These are phyloP conservation scores for Anneissia japonica DNA, from an alignment of 35 echinoderm and acorn worm species.

Conservation along the genomic window DNA sequence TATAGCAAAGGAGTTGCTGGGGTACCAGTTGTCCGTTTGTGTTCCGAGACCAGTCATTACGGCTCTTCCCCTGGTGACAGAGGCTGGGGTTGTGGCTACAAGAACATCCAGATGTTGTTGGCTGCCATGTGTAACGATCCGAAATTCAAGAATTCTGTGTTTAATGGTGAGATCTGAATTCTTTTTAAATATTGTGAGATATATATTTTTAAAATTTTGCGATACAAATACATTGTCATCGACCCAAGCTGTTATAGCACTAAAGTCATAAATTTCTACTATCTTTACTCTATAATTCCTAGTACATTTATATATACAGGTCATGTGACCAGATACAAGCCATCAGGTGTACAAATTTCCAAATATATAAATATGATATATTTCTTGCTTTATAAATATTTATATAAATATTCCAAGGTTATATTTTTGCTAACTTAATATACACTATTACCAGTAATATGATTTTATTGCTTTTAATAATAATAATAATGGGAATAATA, in stretches of 20 bases:
- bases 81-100: conserved; percentile 96
- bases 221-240: not conserved
- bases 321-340: too few relatives aligned
- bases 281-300: not conserved
- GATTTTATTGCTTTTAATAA: too few relatives aligned
- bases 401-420: too few relatives aligned
- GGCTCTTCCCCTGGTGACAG: conserved; percentile 49
- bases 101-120: conserved; percentile 84
- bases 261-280: not conserved
- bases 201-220: too few relatives aligned
- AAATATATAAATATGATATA: too few relatives aligned
- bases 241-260: not conserved
- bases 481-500: too few relatives aligned
- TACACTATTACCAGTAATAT: too few relatives aligned
- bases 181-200: not conserved
- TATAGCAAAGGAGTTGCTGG: conserved; percentile 40
- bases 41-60: conserved; percentile 57
- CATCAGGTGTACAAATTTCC: too few relatives aligned
- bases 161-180: conserved; percentile 63
- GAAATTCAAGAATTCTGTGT: conserved; percentile 59
- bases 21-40: conserved; percentile 38
- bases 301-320: too few relatives aligned
- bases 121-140: conserved; percentile 67
- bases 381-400: too few relatives aligned
- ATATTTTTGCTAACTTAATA: too few relatives aligned